These are phyloP conservation scores for Tetranychus piercei DNA, from an alignment of 2,888 invertebrate species.

Conservation along the genomic window DNA sequence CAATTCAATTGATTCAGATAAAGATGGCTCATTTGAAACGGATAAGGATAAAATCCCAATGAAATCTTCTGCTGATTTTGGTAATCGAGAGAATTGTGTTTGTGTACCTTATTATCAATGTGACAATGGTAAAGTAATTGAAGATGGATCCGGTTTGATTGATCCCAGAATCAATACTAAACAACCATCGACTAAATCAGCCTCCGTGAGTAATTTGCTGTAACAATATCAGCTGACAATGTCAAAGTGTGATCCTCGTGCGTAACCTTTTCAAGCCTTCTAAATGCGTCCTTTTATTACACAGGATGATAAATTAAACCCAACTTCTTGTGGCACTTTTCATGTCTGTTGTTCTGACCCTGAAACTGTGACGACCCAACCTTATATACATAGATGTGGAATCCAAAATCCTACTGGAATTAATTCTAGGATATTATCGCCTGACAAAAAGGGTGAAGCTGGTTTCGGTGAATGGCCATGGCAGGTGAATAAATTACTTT, in stretches of 20 bases:
- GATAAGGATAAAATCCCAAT: not conserved
- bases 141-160: constrained; percentile 51
- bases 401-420: constrained; percentile 52
- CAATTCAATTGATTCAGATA: not conserved
- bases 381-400: constrained; percentile 41
- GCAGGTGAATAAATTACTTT: constrained; percentile 31
- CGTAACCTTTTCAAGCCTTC: not conserved
- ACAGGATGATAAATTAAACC: constrained; percentile 23
- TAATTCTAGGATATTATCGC: constrained; percentile 49
- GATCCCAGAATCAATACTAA: constrained; percentile 44
- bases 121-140: constrained; percentile 45
- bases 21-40: not conserved
- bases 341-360: constrained; percentile 28
- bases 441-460: constrained; percentile 42
- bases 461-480: constrained; percentile 52
- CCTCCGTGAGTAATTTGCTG: not conserved
- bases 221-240: no score
- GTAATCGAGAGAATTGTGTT: constrained; percentile 37
- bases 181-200: constrained; percentile 9
- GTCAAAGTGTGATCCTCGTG: no score
- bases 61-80: not conserved
- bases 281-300: not conserved
- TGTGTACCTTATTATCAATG: constrained; percentile 64
- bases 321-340: constrained; percentile 26
- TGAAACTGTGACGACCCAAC: constrained; percentile 22